Evolutionary conservation across 92 coral and sea anemone species (phyloP).

Genomic region (Epizoanthus scotinus): DNA sequence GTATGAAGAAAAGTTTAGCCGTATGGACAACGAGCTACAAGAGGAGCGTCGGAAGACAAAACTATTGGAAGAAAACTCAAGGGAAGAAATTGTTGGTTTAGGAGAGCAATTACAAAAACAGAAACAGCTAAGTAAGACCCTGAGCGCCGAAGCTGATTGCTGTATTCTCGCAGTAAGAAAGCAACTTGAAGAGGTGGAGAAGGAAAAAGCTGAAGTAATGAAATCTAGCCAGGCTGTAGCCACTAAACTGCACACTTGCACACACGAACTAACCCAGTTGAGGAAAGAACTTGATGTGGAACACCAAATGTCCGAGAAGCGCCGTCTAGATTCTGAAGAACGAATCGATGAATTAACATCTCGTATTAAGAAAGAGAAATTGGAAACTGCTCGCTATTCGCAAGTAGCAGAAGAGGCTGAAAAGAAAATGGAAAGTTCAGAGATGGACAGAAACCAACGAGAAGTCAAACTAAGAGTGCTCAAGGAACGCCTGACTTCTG

Average conservation of each 20-base stretch:
- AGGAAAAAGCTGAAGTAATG: slow-evolving; percentile 51
- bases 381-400: slow-evolving; percentile 57
- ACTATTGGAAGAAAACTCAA: slow-evolving; percentile 60
- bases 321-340: slow-evolving; percentile 47
- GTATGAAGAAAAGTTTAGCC: slow-evolving; percentile 67
- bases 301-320: slow-evolving; percentile 46
- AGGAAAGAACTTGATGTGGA: slow-evolving; percentile 58
- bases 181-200: slow-evolving; percentile 65
- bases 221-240: slow-evolving; percentile 51
- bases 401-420: slow-evolving; percentile 54
- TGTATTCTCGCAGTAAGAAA: slow-evolving; percentile 56
- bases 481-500: slow-evolving; percentile 50
- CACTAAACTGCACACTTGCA: slow-evolving; percentile 55
- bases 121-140: slow-evolving; percentile 60
- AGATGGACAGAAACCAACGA: slow-evolving; percentile 59
- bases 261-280: slow-evolving; percentile 59
- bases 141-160: slow-evolving; percentile 88
- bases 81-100: slow-evolving; percentile 66
- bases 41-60: slow-evolving; percentile 48
- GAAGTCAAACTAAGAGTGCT: slow-evolving; percentile 48
- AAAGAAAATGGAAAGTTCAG: slow-evolving; percentile 37
- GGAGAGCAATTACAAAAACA: slow-evolving; percentile 70
- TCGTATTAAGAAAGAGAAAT: slow-evolving; percentile 52
- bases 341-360: slow-evolving; percentile 59
- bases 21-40: slow-evolving; percentile 60